These are phyloP conservation scores for Eilema sororculum DNA, from an alignment of 2,888 invertebrate species.

Conservation along the genomic window DNA sequence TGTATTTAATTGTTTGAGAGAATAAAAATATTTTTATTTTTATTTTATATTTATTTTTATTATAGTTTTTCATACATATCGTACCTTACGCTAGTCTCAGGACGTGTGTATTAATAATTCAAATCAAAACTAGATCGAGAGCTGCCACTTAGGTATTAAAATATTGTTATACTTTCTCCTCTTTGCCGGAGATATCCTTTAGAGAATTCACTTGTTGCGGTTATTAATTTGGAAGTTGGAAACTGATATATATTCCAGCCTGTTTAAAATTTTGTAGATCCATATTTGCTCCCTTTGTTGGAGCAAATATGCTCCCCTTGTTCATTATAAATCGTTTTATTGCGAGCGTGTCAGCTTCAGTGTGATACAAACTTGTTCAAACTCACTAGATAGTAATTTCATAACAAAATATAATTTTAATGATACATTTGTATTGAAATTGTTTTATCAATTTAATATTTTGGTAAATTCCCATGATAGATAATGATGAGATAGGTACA, in stretches of 20 bases:
- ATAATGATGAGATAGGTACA: not conserved
- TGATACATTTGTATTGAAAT: not conserved
- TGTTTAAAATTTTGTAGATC: not conserved
- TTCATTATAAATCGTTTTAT: not conserved
- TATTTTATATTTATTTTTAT: no score
- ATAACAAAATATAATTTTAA: not conserved
- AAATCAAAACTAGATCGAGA: not conserved
- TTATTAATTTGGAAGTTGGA: not conserved
- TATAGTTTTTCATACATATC: not conserved
- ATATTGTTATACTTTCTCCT: not conserved
- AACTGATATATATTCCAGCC: not conserved
- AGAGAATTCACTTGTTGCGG: constrained; percentile 12
- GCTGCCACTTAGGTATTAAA: not conserved
- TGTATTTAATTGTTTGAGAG: no score
- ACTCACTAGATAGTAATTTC: not conserved
- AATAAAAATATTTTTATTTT: no score
- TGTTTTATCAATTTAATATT: not conserved
- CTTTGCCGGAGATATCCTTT: constrained; percentile 1
- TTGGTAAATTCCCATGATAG: not conserved
- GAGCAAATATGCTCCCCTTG: no score
- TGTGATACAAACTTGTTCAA: not conserved
- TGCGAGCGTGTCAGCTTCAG: not conserved
- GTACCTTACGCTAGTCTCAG: no score
- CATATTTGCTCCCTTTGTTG: not conserved
- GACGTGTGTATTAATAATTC: not conserved